Evolutionary conservation across 1,140 invertebrate genomes (phyloP).

Genomic region (Tachypleus tridentatus): DNA sequence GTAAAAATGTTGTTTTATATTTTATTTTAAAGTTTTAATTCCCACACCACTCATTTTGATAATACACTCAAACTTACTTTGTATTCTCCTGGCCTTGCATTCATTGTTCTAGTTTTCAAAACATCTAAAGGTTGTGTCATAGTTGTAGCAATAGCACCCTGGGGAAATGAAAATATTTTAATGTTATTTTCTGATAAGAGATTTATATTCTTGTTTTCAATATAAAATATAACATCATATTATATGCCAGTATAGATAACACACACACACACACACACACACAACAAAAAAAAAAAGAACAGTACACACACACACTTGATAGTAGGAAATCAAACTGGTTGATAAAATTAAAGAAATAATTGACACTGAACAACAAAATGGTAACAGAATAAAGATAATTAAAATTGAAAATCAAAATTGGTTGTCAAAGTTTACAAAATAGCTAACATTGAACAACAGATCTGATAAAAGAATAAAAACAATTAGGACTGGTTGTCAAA

Average conservation of each 20-base stretch:
- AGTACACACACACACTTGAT: constrained; percentile 7
- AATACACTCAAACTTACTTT: constrained; percentile 37
- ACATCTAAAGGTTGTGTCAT: constrained; percentile 95
- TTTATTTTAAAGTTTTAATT: too few relatives aligned
- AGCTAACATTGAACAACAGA: too few relatives aligned
- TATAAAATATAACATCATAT: too few relatives aligned
- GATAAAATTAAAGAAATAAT: not conserved
- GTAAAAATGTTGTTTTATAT: too few relatives aligned
- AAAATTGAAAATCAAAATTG: too few relatives aligned
- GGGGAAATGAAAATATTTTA: constrained; percentile 19
- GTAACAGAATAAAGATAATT: too few relatives aligned
- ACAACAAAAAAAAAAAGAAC: constrained; percentile 2
- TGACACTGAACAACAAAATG: too few relatives aligned
- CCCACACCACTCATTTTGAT: too few relatives aligned
- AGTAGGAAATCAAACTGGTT: not conserved
- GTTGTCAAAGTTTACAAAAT: not conserved
- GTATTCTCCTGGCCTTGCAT: constrained; percentile 83
- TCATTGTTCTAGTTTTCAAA: constrained; percentile 94
- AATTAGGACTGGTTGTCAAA: constrained; percentile 4
- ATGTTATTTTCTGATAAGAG: constrained; percentile 12
- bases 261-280: not conserved
- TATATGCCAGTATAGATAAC: too few relatives aligned
- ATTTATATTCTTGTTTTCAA: not conserved
- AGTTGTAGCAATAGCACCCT: constrained; percentile 85
- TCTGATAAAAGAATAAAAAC: not conserved